phyloP scores from a whole-genome alignment of 1,140 invertebrate species.

The Panagrolaimus sp. region DNA sequence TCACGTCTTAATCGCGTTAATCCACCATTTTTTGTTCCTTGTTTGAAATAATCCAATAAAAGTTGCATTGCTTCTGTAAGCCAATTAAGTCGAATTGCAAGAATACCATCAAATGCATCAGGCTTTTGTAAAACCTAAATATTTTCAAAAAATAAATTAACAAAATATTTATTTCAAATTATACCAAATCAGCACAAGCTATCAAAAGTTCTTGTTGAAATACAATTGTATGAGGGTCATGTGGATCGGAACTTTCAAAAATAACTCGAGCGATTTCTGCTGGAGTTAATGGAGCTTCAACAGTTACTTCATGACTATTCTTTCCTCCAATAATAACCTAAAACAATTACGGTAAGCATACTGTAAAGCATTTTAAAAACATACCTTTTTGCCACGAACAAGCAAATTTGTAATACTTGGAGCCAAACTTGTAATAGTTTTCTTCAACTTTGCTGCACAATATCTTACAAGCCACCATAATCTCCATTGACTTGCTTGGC shows the following conservation, averaged over 20 bases:
- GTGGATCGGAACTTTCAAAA: slow-evolving; percentile 73
- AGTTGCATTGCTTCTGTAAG: slow-evolving; percentile 51
- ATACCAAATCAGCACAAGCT: slow-evolving; percentile 77
- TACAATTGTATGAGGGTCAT: slow-evolving; percentile 86
- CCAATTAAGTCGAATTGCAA: slow-evolving; percentile 54
- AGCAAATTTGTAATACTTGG: slow-evolving; percentile 93
- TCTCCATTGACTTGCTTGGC: slow-evolving; percentile 76
- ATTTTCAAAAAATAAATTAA: no score
- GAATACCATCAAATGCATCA: slow-evolving; percentile 61
- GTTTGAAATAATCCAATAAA: slow-evolving; percentile 41
- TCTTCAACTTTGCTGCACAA: slow-evolving; percentile 81
- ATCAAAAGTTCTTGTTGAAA: slow-evolving; percentile 86
- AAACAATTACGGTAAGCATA: slow-evolving; percentile 28
- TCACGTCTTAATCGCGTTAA: slow-evolving; percentile 5
- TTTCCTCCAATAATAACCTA: slow-evolving; percentile 88
- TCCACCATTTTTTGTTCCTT: neutral
- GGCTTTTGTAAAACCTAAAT: slow-evolving; percentile 86
- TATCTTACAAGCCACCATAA: slow-evolving; percentile 90
- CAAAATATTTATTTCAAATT: slow-evolving; percentile 65
- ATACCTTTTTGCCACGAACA: slow-evolving; percentile 89
- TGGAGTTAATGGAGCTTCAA: slow-evolving; percentile 92
- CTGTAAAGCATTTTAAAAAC: slow-evolving; percentile 18
- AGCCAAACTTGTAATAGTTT: slow-evolving; percentile 93
- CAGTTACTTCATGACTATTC: slow-evolving; percentile 81
- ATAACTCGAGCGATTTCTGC: slow-evolving; percentile 61